A percentile compares a stretch with the other conserved stretches of the same genome.
Conservation (phyloP, 2,888 invertebrate genomes). For the Doris montereyensis region DNA sequence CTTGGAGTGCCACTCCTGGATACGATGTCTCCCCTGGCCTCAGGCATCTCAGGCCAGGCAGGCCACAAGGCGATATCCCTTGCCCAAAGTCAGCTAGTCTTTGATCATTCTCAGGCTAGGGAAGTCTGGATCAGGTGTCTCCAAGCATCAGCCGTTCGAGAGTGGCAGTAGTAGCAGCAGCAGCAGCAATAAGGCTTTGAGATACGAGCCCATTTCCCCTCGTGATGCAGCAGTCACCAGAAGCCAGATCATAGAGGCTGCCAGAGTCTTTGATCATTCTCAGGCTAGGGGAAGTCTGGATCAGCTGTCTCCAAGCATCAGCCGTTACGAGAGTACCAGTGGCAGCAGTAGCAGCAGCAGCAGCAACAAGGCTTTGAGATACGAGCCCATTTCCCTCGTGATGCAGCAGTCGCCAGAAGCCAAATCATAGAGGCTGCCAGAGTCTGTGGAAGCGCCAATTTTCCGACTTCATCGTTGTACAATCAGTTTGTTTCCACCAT, state of each 20-base stretch:
- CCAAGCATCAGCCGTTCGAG: constrained; percentile 23
- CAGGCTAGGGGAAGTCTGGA: constrained; percentile 36
- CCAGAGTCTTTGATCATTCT: constrained; percentile 51
- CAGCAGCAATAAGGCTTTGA: too few species aligned
- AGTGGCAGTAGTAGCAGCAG: too few species aligned
- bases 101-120: constrained; percentile 48
- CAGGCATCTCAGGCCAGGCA: constrained; percentile 50
- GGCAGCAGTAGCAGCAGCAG: too few species aligned
- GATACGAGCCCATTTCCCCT: too few species aligned
- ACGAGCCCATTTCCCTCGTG: too few species aligned
- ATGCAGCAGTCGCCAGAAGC: constrained; percentile 25
- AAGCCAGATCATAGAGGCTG: constrained; percentile 33
- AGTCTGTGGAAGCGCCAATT: constrained; percentile 48
- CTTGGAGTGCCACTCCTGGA: constrained; percentile 55
- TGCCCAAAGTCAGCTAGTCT: constrained; percentile 52
- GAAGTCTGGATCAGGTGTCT: constrained; percentile 40
- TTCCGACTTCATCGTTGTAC: constrained; percentile 46
- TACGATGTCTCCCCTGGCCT: constrained; percentile 47
- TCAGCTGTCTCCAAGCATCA: constrained; percentile 35
- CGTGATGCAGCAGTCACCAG: constrained; percentile 22
- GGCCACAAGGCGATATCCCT: constrained; percentile 58
- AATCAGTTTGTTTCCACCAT: constrained; percentile 46
- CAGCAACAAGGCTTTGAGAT: too few species aligned
- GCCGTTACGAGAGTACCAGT: constrained; percentile 28
- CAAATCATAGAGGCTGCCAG: constrained; percentile 33